phyloP scores from a whole-genome alignment of 2,888 invertebrate species.

The Agriotes lineatus region DNA sequence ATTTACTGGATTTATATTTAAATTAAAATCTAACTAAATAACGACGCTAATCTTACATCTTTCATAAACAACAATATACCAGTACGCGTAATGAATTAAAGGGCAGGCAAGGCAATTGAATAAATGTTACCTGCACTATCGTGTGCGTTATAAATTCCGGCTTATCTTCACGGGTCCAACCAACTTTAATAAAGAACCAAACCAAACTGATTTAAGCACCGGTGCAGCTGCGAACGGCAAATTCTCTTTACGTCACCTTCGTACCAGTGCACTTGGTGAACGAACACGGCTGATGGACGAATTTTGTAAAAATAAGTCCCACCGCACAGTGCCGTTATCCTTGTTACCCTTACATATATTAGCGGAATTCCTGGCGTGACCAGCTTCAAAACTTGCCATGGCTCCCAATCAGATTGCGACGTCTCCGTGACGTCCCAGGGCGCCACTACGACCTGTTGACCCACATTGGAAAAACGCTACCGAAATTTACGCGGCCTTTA shows the following conservation, averaged over 20 bases:
- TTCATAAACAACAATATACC: too few species aligned
- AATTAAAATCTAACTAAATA: too few species aligned
- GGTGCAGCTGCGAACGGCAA: constrained; percentile 3
- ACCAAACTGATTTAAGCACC: constrained; percentile 8
- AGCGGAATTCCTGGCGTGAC: constrained; percentile 44
- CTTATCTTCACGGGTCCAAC: neutral
- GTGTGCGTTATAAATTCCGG: neutral
- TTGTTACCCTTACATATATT: constrained; percentile 34
- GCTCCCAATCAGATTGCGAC: constrained; percentile 35
- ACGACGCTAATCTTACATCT: too few species aligned
- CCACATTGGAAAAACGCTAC: constrained; percentile 38
- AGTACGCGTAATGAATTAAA: too few species aligned
- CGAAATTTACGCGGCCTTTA: neutral
- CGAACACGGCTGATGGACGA: neutral
- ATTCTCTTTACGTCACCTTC: constrained; percentile 33
- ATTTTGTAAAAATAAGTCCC: constrained; percentile 26
- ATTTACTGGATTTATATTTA: too few species aligned
- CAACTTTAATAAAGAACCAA: constrained; percentile 13
- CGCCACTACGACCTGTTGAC: constrained; percentile 51
- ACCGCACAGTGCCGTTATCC: constrained; percentile 22
- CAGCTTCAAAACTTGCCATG: constrained; percentile 43
- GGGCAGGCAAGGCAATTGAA: neutral
- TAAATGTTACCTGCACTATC: neutral
- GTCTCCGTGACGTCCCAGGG: constrained; percentile 48
- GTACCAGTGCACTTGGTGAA: constrained; percentile 44